Percentiles rank a stretch among this genome's conserved stretches.
These are phyloP conservation scores for Anoplophora glabripennis DNA, from an alignment of 1,140 invertebrate species.

Conservation along the genomic window DNA sequence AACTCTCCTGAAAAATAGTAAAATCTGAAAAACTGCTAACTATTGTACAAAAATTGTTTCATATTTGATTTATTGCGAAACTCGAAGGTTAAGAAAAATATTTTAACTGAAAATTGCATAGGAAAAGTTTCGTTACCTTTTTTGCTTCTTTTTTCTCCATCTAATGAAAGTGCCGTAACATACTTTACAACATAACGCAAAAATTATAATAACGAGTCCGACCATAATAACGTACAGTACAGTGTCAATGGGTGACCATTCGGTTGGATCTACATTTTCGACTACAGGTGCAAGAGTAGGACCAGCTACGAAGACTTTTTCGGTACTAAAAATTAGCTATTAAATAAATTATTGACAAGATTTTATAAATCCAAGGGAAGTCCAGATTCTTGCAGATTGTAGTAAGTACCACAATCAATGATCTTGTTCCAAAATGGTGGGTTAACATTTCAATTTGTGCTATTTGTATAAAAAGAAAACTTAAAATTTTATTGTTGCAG, in stretches of 20 bases:
- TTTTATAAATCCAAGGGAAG: no score
- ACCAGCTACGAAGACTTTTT: not conserved
- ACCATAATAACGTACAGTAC: slow-evolving; percentile 30
- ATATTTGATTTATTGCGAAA: no score
- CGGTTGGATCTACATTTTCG: slow-evolving; percentile 28
- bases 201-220: slow-evolving; percentile 23
- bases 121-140: slow-evolving; percentile 7
- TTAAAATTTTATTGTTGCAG: no score
- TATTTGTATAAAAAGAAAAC: no score
- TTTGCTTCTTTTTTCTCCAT: slow-evolving; percentile 21
- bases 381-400: no score
- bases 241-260: slow-evolving; percentile 37
- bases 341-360: no score
- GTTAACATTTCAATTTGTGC: no score
- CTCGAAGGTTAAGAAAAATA: not conserved
- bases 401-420: no score
- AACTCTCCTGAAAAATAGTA: slow-evolving; percentile 15
- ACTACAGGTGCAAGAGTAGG: slow-evolving; percentile 26
- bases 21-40: not conserved
- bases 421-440: no score
- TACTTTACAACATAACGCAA: slow-evolving; percentile 25
- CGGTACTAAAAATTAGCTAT: not conserved
- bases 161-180: slow-evolving; percentile 8
- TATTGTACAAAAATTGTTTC: no score
- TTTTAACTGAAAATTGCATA: not conserved